Evolutionary conservation across 2,113 vertebrate genomes (phyloP), one percentile per base, ranked within the genome.

Genomic region (Anolis carolinensis): DNA sequence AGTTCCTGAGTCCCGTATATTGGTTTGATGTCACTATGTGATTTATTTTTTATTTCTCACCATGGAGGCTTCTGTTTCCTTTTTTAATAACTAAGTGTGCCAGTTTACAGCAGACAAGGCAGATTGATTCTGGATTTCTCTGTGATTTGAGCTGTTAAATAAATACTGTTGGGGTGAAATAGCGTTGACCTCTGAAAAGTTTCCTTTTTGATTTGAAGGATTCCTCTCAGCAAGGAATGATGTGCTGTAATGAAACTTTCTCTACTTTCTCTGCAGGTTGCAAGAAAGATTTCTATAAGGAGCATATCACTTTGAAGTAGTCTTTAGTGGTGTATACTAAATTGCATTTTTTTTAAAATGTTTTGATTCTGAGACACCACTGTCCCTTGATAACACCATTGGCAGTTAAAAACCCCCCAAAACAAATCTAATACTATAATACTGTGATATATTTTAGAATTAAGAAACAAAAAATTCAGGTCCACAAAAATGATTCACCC

Each of bases 91-190:
- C 80, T 87, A 88, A 92, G 25, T 65, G 55, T 87, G 50, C 70
- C 87, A 80, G 89, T 93, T 93, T 92, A 81, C 92, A 85, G 87
- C 90, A 0, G 0, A 91, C 76, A 52, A 93, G 90, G 72, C 59
- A 93, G 92, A 91, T 88, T 90, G 89, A 93, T 91, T 94, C 91
- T 93, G 89, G 92, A 91, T 94, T 94, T 94, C 83, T 88, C 86
- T 89, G 48, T 94, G 89, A 93, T 92, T 89, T 89, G 86, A 93
- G 85, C 90, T 91, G 86, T 93, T 95, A 95, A 94, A 94, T 94
- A 94, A 95, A 95, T 95, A 93, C 91, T 89, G 87, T 81, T 87
- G 86, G 55, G 77, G 86, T 93, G 85, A 93, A 93, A 94, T 93
- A 90, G 86, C 87, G 85, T 89, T 93, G 91, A 93, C 91, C 91